A percentile compares a stretch with the other conserved stretches of the same genome.
phyloP scores from a whole-genome alignment of 1,140 invertebrate genomes.

The Bombus pyrosoma region DNA sequence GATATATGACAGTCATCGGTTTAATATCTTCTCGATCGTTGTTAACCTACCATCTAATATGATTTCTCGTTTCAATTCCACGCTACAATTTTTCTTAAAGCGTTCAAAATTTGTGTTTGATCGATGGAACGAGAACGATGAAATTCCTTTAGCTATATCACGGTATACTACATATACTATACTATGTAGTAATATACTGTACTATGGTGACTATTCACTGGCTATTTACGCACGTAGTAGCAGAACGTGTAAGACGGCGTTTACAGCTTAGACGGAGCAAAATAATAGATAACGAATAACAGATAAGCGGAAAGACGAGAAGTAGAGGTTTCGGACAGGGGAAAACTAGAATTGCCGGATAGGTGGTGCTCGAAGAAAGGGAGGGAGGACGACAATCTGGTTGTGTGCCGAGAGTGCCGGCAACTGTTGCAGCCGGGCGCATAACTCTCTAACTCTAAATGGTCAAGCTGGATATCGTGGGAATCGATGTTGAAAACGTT shows the following conservation, averaged over 20 bases:
- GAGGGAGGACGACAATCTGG: neutral
- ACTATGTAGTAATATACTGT: too few species aligned
- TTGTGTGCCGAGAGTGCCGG: too few species aligned
- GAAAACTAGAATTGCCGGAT: neutral
- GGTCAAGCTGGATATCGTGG: conserved; percentile 40
- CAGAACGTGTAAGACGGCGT: too few species aligned
- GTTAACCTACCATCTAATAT: neutral
- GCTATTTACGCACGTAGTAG: too few species aligned
- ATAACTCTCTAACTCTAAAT: conserved; percentile 20
- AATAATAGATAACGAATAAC: neutral
- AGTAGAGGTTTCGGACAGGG: neutral
- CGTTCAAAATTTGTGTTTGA: neutral
- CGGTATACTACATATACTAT: too few species aligned
- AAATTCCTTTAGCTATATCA: neutral
- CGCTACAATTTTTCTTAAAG: neutral
- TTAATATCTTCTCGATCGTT: neutral
- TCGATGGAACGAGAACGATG: neutral
- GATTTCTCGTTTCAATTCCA: neutral
- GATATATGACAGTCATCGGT: neutral
- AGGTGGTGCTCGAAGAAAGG: neutral
- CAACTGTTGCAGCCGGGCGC: too few species aligned
- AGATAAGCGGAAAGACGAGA: neutral
- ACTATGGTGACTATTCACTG: too few species aligned
- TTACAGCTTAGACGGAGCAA: neutral
- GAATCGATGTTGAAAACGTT: conserved; percentile 37